phyloP scores from a whole-genome alignment of 2,113 vertebrate genomes.

The Sturnus vulgaris region DNA sequence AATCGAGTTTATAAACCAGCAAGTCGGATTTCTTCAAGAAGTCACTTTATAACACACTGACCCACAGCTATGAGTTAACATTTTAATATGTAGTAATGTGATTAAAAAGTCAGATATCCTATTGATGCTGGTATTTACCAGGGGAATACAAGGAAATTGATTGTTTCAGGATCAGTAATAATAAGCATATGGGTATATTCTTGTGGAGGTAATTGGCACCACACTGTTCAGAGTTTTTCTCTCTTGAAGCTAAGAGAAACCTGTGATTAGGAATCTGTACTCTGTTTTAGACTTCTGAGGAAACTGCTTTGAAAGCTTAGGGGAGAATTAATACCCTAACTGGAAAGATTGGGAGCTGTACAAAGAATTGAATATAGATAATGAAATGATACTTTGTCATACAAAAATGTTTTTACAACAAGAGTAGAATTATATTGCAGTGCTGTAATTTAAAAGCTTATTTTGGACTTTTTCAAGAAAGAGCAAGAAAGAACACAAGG shows the following conservation, averaged over 20 bases:
- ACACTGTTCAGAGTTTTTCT: not conserved
- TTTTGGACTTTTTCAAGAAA: not conserved
- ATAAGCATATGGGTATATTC: constrained; percentile 25
- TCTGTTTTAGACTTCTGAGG: not conserved
- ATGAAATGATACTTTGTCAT: not conserved
- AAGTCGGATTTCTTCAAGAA: constrained; percentile 17
- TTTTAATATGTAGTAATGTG: constrained; percentile 41
- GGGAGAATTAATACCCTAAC: not conserved
- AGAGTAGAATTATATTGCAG: not conserved
- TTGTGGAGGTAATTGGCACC: constrained; percentile 57
- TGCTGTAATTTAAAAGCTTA: not conserved
- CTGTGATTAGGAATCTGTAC: constrained; percentile 41
- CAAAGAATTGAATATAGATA: not conserved
- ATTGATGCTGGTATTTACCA: constrained; percentile 48
- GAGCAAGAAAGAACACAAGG: not conserved
- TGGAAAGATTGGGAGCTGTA: not conserved
- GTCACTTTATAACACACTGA: constrained; percentile 2
- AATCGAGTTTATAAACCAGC: not conserved
- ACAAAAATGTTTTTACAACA: not conserved
- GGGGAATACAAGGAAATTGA: constrained; percentile 40
- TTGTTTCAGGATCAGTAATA: constrained; percentile 46
- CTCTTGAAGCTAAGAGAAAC: constrained; percentile 18
- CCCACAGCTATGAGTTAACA: constrained; percentile 3
- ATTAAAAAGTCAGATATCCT: constrained; percentile 44
- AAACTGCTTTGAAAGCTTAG: not conserved